Evolutionary conservation across 35 echinoderm and acorn worm species (phyloP), one percentile per base, ranked within the genome.

Genomic region (Patiria miniata): DNA sequence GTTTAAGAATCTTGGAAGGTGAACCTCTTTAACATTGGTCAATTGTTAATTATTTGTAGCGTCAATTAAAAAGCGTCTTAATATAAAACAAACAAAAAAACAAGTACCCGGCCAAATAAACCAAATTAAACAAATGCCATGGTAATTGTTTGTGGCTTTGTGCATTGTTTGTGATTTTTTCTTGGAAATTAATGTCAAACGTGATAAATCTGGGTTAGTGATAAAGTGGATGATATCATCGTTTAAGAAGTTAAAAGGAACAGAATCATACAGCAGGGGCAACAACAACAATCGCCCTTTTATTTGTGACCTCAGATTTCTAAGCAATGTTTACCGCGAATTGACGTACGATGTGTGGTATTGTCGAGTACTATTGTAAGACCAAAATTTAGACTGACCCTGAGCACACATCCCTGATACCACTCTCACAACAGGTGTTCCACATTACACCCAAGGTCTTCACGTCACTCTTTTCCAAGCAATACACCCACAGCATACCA

Each of bases 161-260:
- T 55, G 52, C 52, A 55, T 55, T 55, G 0, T 55, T 55, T 55
- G 52, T 55, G 52, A 55, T 55, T 55, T 55, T n/a, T 55, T 55
- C 52, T 55, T 55, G 52, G 52, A 55, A 55, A 14, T 21, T 55
- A 55, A 55, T 55, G 52, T 55, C 52, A 55, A 55, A 55, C 52
- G 52, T 55, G 52, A 55, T 55, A 55, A 55, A 55, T 55, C 52
- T 55, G 52, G 52, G 52, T 55, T 55, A 55, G 52, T 55, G 52
- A 55, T 55, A 55, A 55, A 55, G 52, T 55, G 52, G 52, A 55
- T 55, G 21, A 55, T 55, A 55, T 55, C 52, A 55, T 55, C 52
- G 52, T 55, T 55, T 55, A 55, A 55, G 52, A 55, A 55, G 52
- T 55, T 55, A 55, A 55, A 55, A 55, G 52, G 52, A 55, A 55